Conservation (phyloP, 92 coral and sea anemone species). For the Porites divaricata region DNA sequence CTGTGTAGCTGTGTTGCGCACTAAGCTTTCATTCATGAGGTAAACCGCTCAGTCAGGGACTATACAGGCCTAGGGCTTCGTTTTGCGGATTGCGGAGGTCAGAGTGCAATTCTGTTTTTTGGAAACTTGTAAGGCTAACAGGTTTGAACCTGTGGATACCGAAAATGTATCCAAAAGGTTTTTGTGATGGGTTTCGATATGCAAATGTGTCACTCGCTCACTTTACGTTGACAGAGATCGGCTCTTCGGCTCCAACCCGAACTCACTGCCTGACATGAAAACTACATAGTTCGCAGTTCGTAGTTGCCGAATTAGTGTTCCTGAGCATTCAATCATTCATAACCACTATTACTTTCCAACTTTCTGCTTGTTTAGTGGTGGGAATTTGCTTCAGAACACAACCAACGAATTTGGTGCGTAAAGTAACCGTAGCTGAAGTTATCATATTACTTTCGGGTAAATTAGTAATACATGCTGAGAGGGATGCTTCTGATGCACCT, state of each 20-base stretch:
- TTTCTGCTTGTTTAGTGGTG: conserved; percentile 3
- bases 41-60: neutral
- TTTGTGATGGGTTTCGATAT: no score
- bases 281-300: no score
- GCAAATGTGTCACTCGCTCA: no score
- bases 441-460: neutral
- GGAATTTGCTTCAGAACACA: conserved; percentile 10
- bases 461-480: neutral
- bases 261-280: no score
- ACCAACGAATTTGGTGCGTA: conserved; percentile 15
- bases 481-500: neutral
- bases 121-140: no score
- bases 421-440: conserved; percentile 4
- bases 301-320: no score
- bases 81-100: no score
- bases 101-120: no score
- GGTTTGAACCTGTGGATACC: no score
- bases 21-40: conserved; percentile 55
- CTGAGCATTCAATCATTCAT: neutral
- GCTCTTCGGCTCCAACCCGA: no score
- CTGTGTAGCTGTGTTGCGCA: conserved; percentile 41
- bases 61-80: neutral
- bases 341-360: neutral
- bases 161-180: no score
- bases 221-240: no score